These are phyloP conservation scores for Dusona sp. DNA, from an alignment of 2,888 invertebrate genomes.

Conservation along the genomic window DNA sequence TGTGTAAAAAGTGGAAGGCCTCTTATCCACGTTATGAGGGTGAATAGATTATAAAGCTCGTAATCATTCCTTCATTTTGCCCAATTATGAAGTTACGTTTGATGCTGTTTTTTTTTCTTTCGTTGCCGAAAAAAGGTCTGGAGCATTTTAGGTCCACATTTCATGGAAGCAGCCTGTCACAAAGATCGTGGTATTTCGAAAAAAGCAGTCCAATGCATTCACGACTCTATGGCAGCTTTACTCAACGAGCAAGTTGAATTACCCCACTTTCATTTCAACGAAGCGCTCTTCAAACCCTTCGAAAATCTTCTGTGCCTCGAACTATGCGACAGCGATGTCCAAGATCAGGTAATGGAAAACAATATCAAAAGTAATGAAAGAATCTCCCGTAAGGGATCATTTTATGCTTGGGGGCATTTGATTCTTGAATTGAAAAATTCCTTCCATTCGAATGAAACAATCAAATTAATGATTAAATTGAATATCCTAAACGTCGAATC, in stretches of 20 bases:
- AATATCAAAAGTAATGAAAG: not conserved
- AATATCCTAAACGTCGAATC: not conserved
- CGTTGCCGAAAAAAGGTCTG: constrained; percentile 86
- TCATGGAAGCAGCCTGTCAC: constrained; percentile 98
- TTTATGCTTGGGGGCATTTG: constrained; percentile 27
- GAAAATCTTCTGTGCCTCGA: constrained; percentile 97
- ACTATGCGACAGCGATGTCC: constrained; percentile 96
- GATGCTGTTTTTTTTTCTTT: not conserved
- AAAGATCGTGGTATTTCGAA: constrained; percentile 95
- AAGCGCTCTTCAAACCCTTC: constrained; percentile 97
- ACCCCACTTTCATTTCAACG: constrained; percentile 98
- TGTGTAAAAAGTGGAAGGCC: constrained; percentile 95
- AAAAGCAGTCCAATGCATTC: constrained; percentile 95
- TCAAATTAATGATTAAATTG: not conserved
- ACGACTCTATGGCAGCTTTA: constrained; percentile 95
- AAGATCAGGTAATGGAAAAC: constrained; percentile 85
- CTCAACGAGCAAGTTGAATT: constrained; percentile 95
- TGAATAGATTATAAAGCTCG: constrained; percentile 69
- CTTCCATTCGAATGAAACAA: not conserved
- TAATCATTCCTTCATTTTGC: not conserved
- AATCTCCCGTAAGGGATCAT: constrained; percentile 29
- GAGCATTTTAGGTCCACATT: constrained; percentile 96
- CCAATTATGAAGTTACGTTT: not conserved
- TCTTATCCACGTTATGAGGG: constrained; percentile 95
- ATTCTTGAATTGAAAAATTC: not conserved